Base-by-base conservation (phyloP, 2,888 invertebrate species). In the Pseudococcus longispinus region DNA sequence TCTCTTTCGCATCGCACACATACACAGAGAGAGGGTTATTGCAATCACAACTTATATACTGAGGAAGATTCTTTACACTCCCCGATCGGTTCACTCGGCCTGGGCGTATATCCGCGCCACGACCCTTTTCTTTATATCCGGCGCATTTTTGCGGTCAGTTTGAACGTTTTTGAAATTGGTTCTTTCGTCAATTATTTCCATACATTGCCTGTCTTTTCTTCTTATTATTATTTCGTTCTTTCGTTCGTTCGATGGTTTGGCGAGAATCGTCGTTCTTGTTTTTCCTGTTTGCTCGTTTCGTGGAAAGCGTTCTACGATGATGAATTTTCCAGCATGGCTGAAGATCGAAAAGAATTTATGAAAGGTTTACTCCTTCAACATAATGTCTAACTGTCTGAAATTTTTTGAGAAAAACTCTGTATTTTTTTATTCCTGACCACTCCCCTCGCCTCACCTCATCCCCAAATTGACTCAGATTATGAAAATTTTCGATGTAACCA, bases 101-200 rank as follows among this genome's bases (percentile, higher is more conserved):
- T 60, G 23, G 23, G 60, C 60, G 60, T 23, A 23, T 23, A 60
- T 60, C 60, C 60, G 60, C 60, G 11, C 60, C 23, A 20, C 20
- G 60, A 60, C 60, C 60, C 60, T 60, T 60, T 60, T 60, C 60
- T 60, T 60, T 60, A 60, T 60, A 60, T 60, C 60, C 60, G 60
- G 60, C 60, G 23, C 60, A 60, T 60, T 60, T 60, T 60, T 60
- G 60, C 60, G 60, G 60, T 23, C 60, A 60, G 60, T 60, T 60
- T 60, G 60, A 60, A 60, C 60, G 60, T 60, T 60, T 60, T 60
- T 60, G 60, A 60, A 60, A 60, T 60, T 60, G 60, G 60, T 60
- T 60, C 60, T 60, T 60, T 60, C 60, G 60, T 60, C 60, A 60
- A 60, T 60, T 60, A 60, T 60, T 60, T 60, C 60, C 60, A 60